phyloP scores from a whole-genome alignment of 2,797 vertebrate genomes.

The Enteromius paludinosus region DNA sequence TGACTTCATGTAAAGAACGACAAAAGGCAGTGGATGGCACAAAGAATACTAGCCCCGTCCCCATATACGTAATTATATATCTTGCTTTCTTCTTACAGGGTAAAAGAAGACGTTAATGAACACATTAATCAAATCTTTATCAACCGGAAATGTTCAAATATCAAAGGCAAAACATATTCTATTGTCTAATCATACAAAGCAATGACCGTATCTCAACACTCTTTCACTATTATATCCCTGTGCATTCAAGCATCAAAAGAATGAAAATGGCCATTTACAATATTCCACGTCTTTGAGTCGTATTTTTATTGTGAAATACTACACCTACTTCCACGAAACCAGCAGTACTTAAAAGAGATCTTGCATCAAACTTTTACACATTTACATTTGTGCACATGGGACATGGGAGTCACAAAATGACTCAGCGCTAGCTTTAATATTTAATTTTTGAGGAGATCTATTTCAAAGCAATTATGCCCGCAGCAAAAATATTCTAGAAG shows the following conservation, averaged over 20 bases:
- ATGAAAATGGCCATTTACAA: not conserved
- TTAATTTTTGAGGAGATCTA: constrained; percentile 22
- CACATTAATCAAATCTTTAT: constrained; percentile 11
- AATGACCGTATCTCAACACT: not conserved
- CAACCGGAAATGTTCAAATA: constrained; percentile 1
- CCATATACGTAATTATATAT: not conserved
- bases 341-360: not conserved
- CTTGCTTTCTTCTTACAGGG: not conserved
- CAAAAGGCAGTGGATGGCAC: constrained; percentile 23
- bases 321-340: not conserved
- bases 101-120: constrained; percentile 1
- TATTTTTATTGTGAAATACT: not conserved
- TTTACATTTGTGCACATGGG: constrained; percentile 5
- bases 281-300: not conserved
- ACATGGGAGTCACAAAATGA: not conserved
- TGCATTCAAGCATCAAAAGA: not conserved
- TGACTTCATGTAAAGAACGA: constrained; percentile 5
- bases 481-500: constrained; percentile 2
- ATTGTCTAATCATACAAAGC: constrained; percentile 22
- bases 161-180: not conserved
- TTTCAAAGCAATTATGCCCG: constrained; percentile 32
- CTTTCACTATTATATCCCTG: not conserved
- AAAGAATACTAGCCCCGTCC: not conserved
- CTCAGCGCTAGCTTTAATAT: constrained; percentile 21
- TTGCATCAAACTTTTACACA: not conserved